Percentiles rank a stretch among this genome's conserved stretches.
Conservation (phyloP, 2,888 invertebrate species). For the Silvanus unidentatus region DNA sequence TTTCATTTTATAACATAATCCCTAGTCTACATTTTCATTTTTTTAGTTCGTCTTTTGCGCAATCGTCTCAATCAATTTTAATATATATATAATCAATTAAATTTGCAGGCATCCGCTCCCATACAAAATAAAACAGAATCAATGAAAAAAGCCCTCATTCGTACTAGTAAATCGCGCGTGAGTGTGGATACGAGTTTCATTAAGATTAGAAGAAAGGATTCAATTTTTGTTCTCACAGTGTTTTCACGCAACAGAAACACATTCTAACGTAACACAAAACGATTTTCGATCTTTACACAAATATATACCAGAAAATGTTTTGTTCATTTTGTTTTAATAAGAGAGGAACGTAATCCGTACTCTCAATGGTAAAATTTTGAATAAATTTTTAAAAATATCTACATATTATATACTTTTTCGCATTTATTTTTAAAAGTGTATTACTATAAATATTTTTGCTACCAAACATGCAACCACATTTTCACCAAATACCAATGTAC, state of each 20-base stretch:
- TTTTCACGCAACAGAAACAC: not conserved
- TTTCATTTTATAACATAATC: constrained; percentile 18
- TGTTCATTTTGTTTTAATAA: constrained; percentile 12
- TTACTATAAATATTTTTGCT: constrained; percentile 26
- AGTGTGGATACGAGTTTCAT: not conserved
- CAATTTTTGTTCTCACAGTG: constrained; percentile 1
- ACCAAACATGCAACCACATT: constrained; percentile 36
- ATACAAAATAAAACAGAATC: not conserved
- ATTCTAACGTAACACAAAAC: constrained; percentile 24
- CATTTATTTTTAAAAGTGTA: constrained; percentile 26
- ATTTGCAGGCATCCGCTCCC: not conserved
- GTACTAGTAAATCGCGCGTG: constrained; percentile 1
- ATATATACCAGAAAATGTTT: constrained; percentile 34
- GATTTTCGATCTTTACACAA: constrained; percentile 36
- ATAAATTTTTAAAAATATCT: constrained; percentile 40
- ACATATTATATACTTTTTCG: constrained; percentile 31
- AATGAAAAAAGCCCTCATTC: too few species aligned
- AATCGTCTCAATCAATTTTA: not conserved
- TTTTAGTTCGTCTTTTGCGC: constrained; percentile 20
- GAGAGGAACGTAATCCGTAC: constrained; percentile 48
- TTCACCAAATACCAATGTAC: constrained; percentile 22
- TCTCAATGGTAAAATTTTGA: constrained; percentile 42
- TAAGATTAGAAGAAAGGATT: not conserved
- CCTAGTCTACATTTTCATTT: constrained; percentile 43
- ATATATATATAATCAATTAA: not conserved